These are phyloP conservation scores for Eulithis testata DNA, from an alignment of 2,888 invertebrate species.

Conservation along the genomic window DNA sequence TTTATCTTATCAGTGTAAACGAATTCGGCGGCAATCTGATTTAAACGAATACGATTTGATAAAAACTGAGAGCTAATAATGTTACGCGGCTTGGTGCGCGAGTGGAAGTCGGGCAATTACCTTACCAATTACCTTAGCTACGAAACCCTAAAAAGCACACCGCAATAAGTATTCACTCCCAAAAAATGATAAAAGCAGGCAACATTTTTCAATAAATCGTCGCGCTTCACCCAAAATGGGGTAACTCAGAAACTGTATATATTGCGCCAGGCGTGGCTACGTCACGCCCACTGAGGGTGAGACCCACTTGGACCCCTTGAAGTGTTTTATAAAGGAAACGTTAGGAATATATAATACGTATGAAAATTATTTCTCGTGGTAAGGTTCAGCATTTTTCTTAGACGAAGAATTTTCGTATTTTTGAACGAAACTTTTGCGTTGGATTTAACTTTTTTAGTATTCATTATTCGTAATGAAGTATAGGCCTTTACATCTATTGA, in stretches of 20 bases:
- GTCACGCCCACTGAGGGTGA: slow-evolving; percentile 39
- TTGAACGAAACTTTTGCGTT: no score
- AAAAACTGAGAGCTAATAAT: no score
- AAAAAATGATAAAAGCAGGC: neutral
- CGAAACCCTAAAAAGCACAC: neutral
- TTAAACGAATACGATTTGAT: no score
- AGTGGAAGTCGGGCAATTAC: no score
- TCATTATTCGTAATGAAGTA: no score
- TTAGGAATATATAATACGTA: slow-evolving; percentile 34
- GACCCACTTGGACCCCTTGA: slow-evolving; percentile 30
- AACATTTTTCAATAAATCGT: slow-evolving; percentile 36
- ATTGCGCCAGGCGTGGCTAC: slow-evolving; percentile 50
- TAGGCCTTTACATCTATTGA: no score
- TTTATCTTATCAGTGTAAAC: neutral
- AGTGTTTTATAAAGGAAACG: slow-evolving; percentile 40
- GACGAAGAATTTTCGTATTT: no score
- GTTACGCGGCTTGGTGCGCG: no score
- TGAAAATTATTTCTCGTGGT: slow-evolving; percentile 6
- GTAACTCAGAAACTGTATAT: slow-evolving; percentile 51
- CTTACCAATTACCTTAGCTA: neutral
- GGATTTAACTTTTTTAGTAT: no score
- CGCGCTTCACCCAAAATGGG: slow-evolving; percentile 43
- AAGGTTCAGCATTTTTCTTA: no score
- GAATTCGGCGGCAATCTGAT: neutral
- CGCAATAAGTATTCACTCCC: slow-evolving; percentile 6